phyloP scores from a whole-genome alignment of 2,113 vertebrate genomes.

The Platichthys flesus region DNA sequence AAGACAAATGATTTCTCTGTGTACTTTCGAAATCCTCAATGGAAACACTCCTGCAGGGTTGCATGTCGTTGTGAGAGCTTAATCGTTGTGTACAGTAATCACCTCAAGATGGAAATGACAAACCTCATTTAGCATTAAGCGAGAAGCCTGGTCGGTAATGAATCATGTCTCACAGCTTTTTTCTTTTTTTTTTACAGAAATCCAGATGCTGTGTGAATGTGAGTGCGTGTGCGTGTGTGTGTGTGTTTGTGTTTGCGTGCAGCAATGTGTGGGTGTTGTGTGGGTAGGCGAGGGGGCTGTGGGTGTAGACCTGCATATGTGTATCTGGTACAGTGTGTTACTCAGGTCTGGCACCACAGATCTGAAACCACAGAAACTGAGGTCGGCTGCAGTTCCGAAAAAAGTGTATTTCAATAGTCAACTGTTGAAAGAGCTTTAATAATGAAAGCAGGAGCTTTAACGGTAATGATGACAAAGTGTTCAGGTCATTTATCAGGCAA shows the following conservation, averaged over 20 bases:
- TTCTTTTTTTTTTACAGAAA: constrained; percentile 30
- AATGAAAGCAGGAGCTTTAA: too few relatives aligned
- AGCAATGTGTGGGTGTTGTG: constrained; percentile 46
- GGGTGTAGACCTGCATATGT: constrained; percentile 15
- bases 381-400: not conserved
- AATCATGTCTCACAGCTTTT: constrained; percentile 68
- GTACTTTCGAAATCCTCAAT: constrained; percentile 65
- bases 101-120: constrained; percentile 65
- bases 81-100: constrained; percentile 54
- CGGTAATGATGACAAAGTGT: not conserved
- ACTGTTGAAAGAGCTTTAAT: not conserved
- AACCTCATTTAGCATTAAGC: constrained; percentile 52
- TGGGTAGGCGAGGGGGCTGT: constrained; percentile 41
- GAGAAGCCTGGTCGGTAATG: constrained; percentile 51
- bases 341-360: constrained; percentile 52
- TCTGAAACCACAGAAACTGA: constrained; percentile 30
- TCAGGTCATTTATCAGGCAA: not conserved
- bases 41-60: constrained; percentile 47
- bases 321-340: constrained; percentile 39
- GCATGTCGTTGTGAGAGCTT: constrained; percentile 51
- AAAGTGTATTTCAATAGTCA: not conserved
- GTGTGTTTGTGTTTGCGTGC: not conserved
- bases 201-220: constrained; percentile 32
- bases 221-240: constrained; percentile 21
- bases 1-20: constrained; percentile 62